Conservation (phyloP, 2,888 invertebrate species). For the Alentia gelatinosa region DNA sequence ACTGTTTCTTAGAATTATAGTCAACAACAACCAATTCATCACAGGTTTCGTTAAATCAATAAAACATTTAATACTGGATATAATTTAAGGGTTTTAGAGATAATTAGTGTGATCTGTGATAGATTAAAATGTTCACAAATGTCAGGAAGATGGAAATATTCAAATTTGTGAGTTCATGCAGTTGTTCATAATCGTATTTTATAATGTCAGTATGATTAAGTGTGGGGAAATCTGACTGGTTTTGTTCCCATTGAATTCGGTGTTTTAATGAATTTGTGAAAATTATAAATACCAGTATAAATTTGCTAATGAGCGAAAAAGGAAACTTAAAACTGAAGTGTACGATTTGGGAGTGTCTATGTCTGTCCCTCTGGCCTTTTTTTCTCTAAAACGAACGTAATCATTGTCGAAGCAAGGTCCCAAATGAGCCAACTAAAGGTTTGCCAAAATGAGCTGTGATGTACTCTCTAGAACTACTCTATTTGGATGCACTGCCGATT, state of each 20-base stretch:
- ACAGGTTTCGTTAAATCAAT: constrained; percentile 10
- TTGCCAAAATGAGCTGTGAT: constrained; percentile 22
- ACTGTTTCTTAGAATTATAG: not conserved
- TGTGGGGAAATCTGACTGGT: not conserved
- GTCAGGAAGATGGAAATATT: not conserved
- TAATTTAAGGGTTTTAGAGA: not conserved
- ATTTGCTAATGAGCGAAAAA: not conserved
- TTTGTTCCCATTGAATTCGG: not conserved
- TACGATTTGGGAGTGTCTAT: not conserved
- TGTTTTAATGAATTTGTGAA: not conserved
- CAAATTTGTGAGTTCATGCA: constrained; percentile 22
- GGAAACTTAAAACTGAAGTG: not conserved
- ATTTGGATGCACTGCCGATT: not conserved
- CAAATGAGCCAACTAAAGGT: not conserved
- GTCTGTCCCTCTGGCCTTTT: constrained; percentile 26
- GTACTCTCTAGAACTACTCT: not conserved
- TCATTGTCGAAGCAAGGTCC: not conserved
- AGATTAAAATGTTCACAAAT: not conserved
- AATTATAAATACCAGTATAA: not conserved
- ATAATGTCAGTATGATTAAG: not conserved
- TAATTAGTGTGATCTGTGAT: not conserved
- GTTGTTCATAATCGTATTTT: not conserved
- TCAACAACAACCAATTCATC: not conserved
- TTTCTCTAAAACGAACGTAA: not conserved
- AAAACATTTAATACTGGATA: not conserved